Evolutionary conservation across 2,888 invertebrate genomes (phyloP).

Genomic region (Germaria angustata): DNA sequence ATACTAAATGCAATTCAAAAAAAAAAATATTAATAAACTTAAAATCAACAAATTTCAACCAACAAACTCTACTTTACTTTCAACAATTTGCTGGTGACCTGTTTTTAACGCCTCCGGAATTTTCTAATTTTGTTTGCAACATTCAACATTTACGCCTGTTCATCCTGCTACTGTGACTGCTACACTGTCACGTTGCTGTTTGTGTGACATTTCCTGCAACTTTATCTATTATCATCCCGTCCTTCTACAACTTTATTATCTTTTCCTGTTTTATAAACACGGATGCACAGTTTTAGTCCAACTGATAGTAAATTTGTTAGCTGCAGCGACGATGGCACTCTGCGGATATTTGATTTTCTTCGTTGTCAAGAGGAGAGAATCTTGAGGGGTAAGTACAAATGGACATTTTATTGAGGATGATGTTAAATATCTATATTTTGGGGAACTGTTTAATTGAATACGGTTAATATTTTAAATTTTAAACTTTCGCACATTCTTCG

Average conservation of each 20-base stretch:
- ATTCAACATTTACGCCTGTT: conserved; percentile 36
- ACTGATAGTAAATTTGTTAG: conserved; percentile 99
- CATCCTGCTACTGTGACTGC: conserved; percentile 67
- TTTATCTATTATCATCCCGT: not conserved
- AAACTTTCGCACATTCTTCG: no score
- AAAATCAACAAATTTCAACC: conserved; percentile 48
- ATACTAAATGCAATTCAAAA: not conserved
- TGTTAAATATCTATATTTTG: not conserved
- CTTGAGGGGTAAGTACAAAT: conserved; percentile 84
- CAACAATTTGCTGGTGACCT: conserved; percentile 43
- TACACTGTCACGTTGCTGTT: not conserved
- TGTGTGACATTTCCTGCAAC: conserved; percentile 15
- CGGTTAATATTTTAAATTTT: no score
- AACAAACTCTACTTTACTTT: conserved; percentile 67
- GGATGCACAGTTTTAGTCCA: conserved; percentile 93
- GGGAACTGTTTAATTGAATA: not conserved
- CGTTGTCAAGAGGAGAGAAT: conserved; percentile 97
- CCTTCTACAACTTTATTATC: conserved; percentile 10
- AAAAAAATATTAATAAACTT: not conserved
- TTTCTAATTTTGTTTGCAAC: conserved; percentile 13
- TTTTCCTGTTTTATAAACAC: conserved; percentile 24
- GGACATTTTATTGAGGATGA: not conserved
- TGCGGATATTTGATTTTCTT: conserved; percentile 99
- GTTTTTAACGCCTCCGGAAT: not conserved
- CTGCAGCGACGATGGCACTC: conserved; percentile 99